Conservation (phyloP, 2,797 vertebrate species). For the Tamandua tetradactyla region DNA sequence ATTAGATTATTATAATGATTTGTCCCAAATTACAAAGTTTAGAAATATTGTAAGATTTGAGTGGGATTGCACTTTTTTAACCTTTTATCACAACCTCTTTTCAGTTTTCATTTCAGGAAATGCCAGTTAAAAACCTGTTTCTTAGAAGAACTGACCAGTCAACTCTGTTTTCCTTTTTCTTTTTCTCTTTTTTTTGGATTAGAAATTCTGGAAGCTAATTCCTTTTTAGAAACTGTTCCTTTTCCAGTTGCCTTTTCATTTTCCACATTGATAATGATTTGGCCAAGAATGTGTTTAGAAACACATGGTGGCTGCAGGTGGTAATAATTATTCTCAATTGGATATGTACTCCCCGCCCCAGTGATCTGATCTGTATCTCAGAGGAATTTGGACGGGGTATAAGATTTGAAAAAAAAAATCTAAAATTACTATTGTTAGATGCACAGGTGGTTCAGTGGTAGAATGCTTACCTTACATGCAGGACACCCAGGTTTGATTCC, state of each 20-base stretch:
- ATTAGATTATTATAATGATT: background rate
- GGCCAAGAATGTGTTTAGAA: background rate
- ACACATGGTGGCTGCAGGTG: background rate
- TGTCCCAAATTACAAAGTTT: background rate
- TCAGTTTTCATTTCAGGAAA: background rate
- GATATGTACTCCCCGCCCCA: background rate
- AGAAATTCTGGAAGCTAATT: background rate
- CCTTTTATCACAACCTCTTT: background rate
- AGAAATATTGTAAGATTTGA: background rate
- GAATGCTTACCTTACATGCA: no score
- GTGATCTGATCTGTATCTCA: background rate
- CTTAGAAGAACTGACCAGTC: background rate
- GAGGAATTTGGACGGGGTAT: background rate
- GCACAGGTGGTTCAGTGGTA: no score
- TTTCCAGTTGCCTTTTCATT: slow-evolving; percentile 47
- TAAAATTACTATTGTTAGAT: background rate
- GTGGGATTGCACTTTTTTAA: background rate
- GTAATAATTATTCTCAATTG: slow-evolving; percentile 1
- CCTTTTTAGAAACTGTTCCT: background rate
- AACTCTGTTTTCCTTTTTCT: background rate
- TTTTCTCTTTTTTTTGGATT: background rate
- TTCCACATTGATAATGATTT: background rate
- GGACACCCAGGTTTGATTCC: no score
- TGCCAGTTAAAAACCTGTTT: slow-evolving; percentile 17
- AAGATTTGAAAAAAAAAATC: background rate